Conservation (phyloP, 2,888 invertebrate species). For the Chrysomela aeneicollis region DNA sequence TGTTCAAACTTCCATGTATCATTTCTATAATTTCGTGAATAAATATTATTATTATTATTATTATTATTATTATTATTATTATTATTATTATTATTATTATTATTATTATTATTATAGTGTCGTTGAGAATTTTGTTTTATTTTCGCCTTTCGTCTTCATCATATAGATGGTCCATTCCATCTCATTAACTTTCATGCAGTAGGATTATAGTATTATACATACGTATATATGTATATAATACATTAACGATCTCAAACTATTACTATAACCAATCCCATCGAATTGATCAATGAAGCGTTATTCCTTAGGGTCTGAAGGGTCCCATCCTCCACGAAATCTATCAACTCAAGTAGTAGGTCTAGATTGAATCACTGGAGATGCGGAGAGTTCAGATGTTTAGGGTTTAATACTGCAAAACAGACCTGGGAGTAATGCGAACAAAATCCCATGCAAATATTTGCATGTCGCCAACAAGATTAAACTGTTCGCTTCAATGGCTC, state of each 20-base stretch:
- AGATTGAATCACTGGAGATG: background rate
- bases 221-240: background rate
- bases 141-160: too few species aligned
- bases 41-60: too few species aligned
- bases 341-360: background rate
- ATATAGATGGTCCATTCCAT: too few species aligned
- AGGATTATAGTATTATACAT: too few species aligned
- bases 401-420: background rate
- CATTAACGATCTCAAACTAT: background rate
- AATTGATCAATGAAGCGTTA: background rate
- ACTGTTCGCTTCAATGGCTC: slow-evolving; percentile 1
- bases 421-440: slow-evolving; percentile 20
- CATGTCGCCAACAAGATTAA: slow-evolving; percentile 20
- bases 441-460: slow-evolving; percentile 40
- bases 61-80: too few species aligned
- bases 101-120: too few species aligned
- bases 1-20: too few species aligned
- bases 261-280: background rate
- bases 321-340: background rate
- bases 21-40: too few species aligned
- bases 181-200: too few species aligned
- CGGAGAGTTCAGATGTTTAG: background rate
- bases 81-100: too few species aligned
- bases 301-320: background rate
- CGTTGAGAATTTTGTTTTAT: too few species aligned